Evolutionary conservation across 2,888 invertebrate genomes (phyloP).

Genomic region (Troides oblongomaculatus): DNA sequence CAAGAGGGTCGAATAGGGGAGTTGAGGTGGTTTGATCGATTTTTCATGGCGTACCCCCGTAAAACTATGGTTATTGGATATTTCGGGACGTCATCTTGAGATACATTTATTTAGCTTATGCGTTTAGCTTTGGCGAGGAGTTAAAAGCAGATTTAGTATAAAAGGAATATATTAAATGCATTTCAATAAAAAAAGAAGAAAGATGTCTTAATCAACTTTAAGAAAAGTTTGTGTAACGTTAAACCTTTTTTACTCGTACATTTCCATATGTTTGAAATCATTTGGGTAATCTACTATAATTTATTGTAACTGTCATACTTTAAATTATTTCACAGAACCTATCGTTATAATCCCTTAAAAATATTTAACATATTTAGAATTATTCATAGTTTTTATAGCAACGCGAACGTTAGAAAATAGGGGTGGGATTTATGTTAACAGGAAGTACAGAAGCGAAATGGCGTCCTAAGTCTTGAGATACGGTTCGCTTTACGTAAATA

Average conservation of each 20-base stretch:
- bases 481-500: constrained; percentile 50
- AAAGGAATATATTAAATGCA: constrained; percentile 29
- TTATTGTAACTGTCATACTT: too few species aligned
- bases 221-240: too few species aligned
- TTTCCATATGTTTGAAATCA: too few species aligned
- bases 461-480: constrained; percentile 69
- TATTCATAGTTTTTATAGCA: constrained; percentile 37
- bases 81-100: constrained; percentile 60
- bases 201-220: too few species aligned
- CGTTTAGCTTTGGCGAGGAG: constrained; percentile 43
- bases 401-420: constrained; percentile 50
- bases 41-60: constrained; percentile 59
- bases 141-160: constrained; percentile 35
- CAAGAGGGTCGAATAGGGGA: constrained; percentile 45
- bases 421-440: constrained; percentile 71
- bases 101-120: constrained; percentile 57
- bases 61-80: constrained; percentile 77
- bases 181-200: not conserved
- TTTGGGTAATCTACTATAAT: too few species aligned
- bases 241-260: too few species aligned
- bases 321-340: too few species aligned
- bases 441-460: constrained; percentile 70
- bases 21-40: constrained; percentile 59
- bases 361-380: not conserved
- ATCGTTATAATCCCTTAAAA: not conserved